phyloP scores from a whole-genome alignment of 2,797 vertebrate species.

The Microctenopoma lineatum region DNA sequence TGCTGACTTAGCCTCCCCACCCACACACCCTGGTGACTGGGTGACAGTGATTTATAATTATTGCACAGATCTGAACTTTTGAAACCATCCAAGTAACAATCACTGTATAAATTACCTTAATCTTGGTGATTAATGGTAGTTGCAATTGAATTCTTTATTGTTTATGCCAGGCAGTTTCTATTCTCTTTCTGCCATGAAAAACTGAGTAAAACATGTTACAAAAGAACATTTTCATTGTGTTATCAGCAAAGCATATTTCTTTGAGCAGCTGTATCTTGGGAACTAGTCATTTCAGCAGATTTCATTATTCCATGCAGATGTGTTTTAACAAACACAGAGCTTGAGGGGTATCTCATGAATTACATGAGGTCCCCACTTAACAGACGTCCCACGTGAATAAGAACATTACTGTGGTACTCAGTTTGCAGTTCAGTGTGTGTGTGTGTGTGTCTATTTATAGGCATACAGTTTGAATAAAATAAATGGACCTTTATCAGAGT shows the following conservation, averaged over 20 bases:
- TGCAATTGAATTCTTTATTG: constrained; percentile 8
- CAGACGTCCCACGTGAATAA: constrained; percentile 30
- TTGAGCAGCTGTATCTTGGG: constrained; percentile 45
- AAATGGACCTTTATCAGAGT: constrained; percentile 30
- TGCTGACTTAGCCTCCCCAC: constrained; percentile 15
- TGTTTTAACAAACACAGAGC: constrained; percentile 47
- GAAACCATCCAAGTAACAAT: constrained; percentile 14
- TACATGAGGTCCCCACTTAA: constrained; percentile 52
- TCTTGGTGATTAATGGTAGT: constrained; percentile 16
- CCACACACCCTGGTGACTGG: constrained; percentile 19
- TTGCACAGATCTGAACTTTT: constrained; percentile 22
- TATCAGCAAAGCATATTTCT: constrained; percentile 16
- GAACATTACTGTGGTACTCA: constrained; percentile 11
- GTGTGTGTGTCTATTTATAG: constrained; percentile 30
- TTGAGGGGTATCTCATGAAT: constrained; percentile 61
- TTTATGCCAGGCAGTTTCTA: not conserved
- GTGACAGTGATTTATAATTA: constrained; percentile 31
- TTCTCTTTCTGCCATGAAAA: constrained; percentile 15
- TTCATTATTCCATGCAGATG: constrained; percentile 70
- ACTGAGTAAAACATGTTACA: constrained; percentile 18
- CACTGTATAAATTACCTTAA: not conserved
- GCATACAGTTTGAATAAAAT: constrained; percentile 22
- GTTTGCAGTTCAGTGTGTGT: constrained; percentile 8
- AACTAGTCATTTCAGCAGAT: constrained; percentile 64
- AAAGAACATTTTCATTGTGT: constrained; percentile 46